A percentile compares a stretch with the other conserved stretches of the same genome.
These are phyloP conservation scores for Gavialis gangeticus DNA, from an alignment of 2,113 vertebrate genomes.

Conservation along the genomic window DNA sequence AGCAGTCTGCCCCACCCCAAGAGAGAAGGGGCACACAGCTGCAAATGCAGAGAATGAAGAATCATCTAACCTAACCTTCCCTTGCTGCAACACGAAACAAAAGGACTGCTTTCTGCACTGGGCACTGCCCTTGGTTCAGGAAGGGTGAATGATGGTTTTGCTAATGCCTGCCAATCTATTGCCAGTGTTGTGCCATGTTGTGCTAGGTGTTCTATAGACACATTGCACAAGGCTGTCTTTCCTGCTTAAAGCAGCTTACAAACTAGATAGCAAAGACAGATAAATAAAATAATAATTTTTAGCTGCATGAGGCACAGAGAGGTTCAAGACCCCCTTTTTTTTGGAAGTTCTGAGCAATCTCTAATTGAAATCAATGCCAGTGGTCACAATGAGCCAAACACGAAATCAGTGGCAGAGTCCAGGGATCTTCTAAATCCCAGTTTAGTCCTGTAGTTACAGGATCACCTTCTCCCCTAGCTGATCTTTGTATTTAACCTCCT, in stretches of 20 bases:
- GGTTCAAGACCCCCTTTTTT: background rate
- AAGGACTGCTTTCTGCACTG: no score
- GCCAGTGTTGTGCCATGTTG: fast-evolving
- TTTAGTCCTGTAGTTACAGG: background rate
- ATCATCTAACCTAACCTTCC: no score
- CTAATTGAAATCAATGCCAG: background rate
- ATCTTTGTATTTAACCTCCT: background rate
- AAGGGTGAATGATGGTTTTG: no score
- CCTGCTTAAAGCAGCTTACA: no score
- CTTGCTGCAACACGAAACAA: no score
- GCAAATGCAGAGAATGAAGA: no score
- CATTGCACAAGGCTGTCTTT: background rate
- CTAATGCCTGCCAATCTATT: background rate
- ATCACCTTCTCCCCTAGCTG: fast-evolving
- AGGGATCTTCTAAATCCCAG: background rate
- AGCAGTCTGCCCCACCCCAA: no score
- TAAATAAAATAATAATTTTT: background rate
- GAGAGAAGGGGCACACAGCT: no score
- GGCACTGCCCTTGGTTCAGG: no score
- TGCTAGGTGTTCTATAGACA: background rate
- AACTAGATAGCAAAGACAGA: background rate
- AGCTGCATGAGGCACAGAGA: background rate
- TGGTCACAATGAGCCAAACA: no score
- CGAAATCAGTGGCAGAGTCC: background rate
- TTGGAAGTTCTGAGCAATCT: background rate